Evolutionary conservation across 53 echinoderm and acorn worm species (phyloP).

Genomic region (Patiria pectinifera): DNA sequence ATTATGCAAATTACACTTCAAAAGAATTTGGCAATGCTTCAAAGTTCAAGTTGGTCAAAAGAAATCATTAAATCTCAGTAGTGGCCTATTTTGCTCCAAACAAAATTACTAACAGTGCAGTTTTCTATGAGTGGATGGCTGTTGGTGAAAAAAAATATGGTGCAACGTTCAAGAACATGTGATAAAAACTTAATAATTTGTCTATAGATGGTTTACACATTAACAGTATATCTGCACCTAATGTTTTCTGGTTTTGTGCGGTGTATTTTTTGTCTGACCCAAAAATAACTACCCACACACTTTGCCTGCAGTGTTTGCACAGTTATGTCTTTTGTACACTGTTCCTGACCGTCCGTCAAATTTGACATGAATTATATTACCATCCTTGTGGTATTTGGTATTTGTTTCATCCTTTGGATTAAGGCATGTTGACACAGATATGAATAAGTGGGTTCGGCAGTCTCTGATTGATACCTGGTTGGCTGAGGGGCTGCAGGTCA

Average conservation of each 20-base stretch:
- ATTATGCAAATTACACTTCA: too few species aligned
- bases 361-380: not conserved
- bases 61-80: too few species aligned
- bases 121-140: too few species aligned
- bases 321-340: not conserved
- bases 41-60: too few species aligned
- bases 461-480: slow-evolving; percentile 17
- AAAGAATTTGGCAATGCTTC: too few species aligned
- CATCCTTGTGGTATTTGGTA: not conserved
- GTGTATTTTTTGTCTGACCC: not conserved
- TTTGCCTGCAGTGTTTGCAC: not conserved
- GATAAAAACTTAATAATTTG: not conserved
- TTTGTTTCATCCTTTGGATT: not conserved
- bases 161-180: not conserved
- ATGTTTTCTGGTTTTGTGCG: not conserved
- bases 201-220: not conserved
- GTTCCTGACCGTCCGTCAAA: not conserved
- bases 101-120: too few species aligned
- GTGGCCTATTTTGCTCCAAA: too few species aligned
- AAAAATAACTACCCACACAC: not conserved
- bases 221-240: not conserved
- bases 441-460: not conserved
- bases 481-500: not conserved
- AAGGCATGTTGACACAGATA: slow-evolving; percentile 19
- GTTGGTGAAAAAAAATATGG: not conserved